Evolutionary conservation across 2,888 invertebrate genomes (phyloP), one percentile per base, ranked within the genome.

Genomic region (Drosophila conformis): DNA sequence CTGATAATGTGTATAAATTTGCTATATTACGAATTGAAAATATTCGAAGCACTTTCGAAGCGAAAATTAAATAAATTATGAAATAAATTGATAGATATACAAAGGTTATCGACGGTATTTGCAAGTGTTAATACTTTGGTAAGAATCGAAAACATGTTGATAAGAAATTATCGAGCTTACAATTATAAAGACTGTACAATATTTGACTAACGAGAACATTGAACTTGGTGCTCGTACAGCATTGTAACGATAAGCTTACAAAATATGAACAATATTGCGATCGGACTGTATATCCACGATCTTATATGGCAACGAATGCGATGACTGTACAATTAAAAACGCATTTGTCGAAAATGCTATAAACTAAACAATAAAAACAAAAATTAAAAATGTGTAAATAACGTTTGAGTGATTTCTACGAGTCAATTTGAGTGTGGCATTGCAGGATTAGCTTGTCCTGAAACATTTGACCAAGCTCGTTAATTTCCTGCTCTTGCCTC

Each of bases 301-400:
- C 42, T 62, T 61, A 66, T 56, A 38, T 59, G 67, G 54, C 36
- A 18, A 29, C 31, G 10, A 21, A 52, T 15, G 25, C 61, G 67
- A 69, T 21, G 33, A 54, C 18, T 38, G 46, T 60, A 60, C 72
- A 64, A 64, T 42, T 71, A 61, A 58, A 33, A 46, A n/a, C 2
- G 69, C 84, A 83, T 69, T 68, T 89, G 7, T 74, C 72, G 69
- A 71, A 70, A 80, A 80, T 77, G 78, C 76, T 6, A 15, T 25
- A 63, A 52, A 35, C 53, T 51, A 48, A 46, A 74, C 60, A 35
- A 13, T 48, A 54, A 69, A 35, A 21, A 74, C 48, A 75, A 48
- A n/a, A 29, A 56, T 1, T 0, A 64, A 42, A 46, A 42, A 29
- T 31, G 4, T 58, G 25, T 15, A 46, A 15, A 2, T 13, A 29